Evolutionary conservation across 30 jellyfish, hydroid and myxozoan species (phyloP).

Genomic region (Pelagia noctiluca): DNA sequence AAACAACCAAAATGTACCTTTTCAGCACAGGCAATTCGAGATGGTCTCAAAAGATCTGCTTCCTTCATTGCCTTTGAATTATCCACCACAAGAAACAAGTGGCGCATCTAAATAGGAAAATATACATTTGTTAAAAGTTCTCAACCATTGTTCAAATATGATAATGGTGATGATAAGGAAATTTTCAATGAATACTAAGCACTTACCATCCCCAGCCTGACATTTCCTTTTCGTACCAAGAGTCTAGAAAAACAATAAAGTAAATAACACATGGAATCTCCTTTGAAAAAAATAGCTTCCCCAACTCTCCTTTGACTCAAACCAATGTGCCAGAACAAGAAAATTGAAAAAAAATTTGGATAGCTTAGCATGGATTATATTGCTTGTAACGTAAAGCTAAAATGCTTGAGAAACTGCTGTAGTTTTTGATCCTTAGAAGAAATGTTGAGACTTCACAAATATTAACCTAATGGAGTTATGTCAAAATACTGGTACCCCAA

Average conservation of each 20-base stretch:
- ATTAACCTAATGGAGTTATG: no score
- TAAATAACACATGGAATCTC: no score
- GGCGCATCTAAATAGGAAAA: constrained; percentile 84
- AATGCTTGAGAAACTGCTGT: no score
- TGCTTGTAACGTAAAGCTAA: no score
- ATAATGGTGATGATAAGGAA: no score
- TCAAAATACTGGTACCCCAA: no score
- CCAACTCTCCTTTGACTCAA: no score
- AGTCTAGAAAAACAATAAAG: constrained; percentile 48
- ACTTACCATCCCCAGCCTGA: constrained; percentile 97
- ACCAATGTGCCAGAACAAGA: not conserved
- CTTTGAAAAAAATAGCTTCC: no score
- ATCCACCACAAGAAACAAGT: constrained; percentile 79
- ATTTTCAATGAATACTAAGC: not conserved
- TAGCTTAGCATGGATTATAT: no score
- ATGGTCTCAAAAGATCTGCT: constrained; percentile 88
- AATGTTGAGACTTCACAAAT: no score
- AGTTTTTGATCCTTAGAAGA: no score
- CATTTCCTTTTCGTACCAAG: constrained; percentile 91
- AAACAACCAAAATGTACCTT: constrained; percentile 62
- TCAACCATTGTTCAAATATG: no score
- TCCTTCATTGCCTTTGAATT: constrained; percentile 93
- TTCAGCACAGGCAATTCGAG: constrained; percentile 85
- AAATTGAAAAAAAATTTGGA: not conserved
- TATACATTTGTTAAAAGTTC: not conserved